Base-by-base conservation (phyloP, 2,888 invertebrate species). In the Plagodis pulveraria region DNA sequence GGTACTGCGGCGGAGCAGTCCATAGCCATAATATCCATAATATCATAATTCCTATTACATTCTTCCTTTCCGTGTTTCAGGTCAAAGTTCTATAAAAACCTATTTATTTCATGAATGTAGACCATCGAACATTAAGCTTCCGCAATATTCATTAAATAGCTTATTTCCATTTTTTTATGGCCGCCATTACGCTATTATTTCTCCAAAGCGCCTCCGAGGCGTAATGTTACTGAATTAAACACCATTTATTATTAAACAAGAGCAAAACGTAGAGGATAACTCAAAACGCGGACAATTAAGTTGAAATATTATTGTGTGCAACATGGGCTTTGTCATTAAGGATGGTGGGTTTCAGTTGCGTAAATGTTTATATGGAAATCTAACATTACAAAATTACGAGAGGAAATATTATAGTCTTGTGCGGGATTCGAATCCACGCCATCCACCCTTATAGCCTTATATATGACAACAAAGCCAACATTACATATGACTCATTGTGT, bases 231-330 rank as follows among this genome's bases (percentile, higher is more conserved):
- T 64, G 69, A 67, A 75, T 77, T 77, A 77, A 72, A 63, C 56
- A 62, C 65, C 73, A 75, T 75, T 80, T 74, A 77, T 76, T 71
- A 72, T 52, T 56, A 52, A 56, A 60, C 51, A 71, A 69, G 68
- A 66, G 66, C 65, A 70, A 66, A 73, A 69, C 63, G 67, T 63
- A 64, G 70, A 63, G 62, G 70, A 77, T 76, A 76, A 78, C 73
- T 75, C 74, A 78, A 73, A 75, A 76, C 76, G 74, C 70, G 69
- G 71, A 77, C 76, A 78, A 78, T 82, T 80, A 75, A 67, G 69
- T 50, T 65, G 56, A 72, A 73, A 43, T 62, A 62, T 57, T 57
- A 46, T 62, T 62, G 57, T 62, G 54, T 63, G 53, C 63, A 65
- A 64, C 53, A 58, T 70, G 63, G 67, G 58, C 60, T 67, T 59